phyloP scores from a whole-genome alignment of 23 tunicate species.

The Trididemnum clinides region DNA sequence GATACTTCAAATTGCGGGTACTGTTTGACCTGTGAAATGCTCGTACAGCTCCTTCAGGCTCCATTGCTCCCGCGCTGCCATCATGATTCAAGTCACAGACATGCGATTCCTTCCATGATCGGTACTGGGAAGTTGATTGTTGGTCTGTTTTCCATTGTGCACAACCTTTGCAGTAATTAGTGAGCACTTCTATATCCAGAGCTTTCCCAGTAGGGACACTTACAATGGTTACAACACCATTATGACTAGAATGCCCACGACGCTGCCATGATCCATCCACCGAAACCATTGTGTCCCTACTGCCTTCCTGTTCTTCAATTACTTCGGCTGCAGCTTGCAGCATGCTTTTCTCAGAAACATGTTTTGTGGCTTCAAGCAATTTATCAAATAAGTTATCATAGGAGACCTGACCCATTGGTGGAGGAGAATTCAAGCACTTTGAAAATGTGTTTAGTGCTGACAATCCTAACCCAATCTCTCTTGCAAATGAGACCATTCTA shows the following conservation, averaged over 20 bases:
- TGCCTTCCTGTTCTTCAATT: constrained; percentile 16
- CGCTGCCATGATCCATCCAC: constrained; percentile 23
- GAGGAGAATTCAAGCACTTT: not conserved
- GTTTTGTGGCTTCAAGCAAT: not conserved
- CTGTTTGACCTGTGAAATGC: not conserved
- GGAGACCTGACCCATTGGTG: not conserved
- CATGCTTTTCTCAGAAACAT: not conserved
- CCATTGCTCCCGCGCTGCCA: not conserved
- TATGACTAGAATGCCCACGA: not conserved
- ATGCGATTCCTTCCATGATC: not conserved
- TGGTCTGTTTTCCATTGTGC: too few relatives aligned
- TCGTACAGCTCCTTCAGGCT: not conserved
- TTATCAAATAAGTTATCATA: not conserved
- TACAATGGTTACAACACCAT: not conserved
- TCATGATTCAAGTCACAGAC: not conserved
- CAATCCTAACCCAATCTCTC: not conserved
- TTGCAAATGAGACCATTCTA: not conserved
- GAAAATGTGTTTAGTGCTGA: not conserved
- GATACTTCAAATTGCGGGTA: not conserved
- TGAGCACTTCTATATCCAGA: not conserved
- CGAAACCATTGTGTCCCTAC: constrained; percentile 1
- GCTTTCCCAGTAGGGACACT: not conserved
- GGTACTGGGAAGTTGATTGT: not conserved
- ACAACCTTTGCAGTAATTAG: too few relatives aligned
- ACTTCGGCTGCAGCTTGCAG: not conserved